A percentile compares a stretch with the other conserved stretches of the same genome.
Conservation (phyloP, 37 sponge, comb jelly and placozoan species). For the Ephydatia muelleri region DNA sequence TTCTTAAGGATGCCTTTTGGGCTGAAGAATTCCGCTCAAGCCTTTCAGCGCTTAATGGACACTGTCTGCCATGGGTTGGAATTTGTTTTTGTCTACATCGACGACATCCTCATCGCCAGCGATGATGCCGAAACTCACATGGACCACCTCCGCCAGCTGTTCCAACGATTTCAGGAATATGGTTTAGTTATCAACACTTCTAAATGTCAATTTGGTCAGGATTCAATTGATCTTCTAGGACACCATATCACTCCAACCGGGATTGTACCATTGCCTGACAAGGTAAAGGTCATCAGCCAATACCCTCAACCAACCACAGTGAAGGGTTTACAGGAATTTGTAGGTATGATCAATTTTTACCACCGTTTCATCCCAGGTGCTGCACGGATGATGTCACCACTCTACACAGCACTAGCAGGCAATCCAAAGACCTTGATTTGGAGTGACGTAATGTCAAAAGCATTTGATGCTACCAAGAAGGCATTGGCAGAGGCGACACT, state of each 20-base stretch:
- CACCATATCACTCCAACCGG: slow-evolving; percentile 22
- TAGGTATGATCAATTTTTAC: slow-evolving; percentile 38
- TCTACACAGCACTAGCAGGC: slow-evolving; percentile 15
- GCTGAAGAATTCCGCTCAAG: slow-evolving; percentile 42
- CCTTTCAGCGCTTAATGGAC: slow-evolving; percentile 58
- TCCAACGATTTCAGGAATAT: slow-evolving; percentile 32
- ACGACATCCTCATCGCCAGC: slow-evolving; percentile 40
- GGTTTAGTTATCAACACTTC: slow-evolving; percentile 26
- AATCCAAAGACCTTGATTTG: slow-evolving; percentile 24
- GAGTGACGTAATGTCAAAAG: no score
- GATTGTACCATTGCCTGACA: slow-evolving; percentile 20
- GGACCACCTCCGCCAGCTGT: slow-evolving; percentile 8
- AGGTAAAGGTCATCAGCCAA: slow-evolving; percentile 23
- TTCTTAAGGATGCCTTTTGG: slow-evolving; percentile 29
- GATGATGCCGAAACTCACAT: slow-evolving; percentile 12
- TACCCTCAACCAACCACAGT: slow-evolving; percentile 16
- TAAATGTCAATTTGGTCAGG: slow-evolving; percentile 29
- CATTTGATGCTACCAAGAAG: no score
- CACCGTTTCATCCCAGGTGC: slow-evolving; percentile 22
- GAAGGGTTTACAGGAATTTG: no score
- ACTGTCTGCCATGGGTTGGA: slow-evolving; percentile 30
- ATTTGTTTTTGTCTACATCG: slow-evolving; percentile 29
- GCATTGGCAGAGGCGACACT: no score
- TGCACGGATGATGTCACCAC: slow-evolving; percentile 35
- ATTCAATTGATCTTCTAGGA: slow-evolving; percentile 28